Evolutionary conservation across 2,888 invertebrate genomes (phyloP).

Genomic region (Allolobophora icterica): DNA sequence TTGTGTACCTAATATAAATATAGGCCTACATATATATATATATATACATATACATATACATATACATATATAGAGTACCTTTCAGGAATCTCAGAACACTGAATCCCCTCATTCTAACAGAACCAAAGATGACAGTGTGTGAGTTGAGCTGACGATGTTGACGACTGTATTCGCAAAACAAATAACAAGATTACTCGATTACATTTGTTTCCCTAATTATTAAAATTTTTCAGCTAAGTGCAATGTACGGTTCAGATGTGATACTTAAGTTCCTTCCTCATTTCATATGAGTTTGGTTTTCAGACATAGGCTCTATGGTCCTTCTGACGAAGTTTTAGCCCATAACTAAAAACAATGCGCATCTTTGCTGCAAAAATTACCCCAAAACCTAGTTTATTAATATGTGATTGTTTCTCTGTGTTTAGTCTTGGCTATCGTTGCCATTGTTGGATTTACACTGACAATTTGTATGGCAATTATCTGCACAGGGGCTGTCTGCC

Average conservation of each 20-base stretch:
- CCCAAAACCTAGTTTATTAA: neutral
- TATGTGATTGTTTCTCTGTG: neutral
- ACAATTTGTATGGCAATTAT: conserved; percentile 29
- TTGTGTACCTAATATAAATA: no score
- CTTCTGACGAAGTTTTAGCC: neutral
- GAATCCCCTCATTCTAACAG: no score
- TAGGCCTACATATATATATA: no score
- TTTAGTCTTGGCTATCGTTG: neutral
- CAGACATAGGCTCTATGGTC: neutral
- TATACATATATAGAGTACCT: no score
- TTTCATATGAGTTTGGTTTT: neutral
- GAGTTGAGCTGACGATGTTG: no score
- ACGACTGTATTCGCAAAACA: no score
- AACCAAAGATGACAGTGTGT: no score
- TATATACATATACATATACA: no score
- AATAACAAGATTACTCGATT: no score
- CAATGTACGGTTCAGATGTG: neutral
- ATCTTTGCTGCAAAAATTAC: neutral
- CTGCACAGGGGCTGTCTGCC: conserved; percentile 28
- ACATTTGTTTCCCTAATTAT: no score
- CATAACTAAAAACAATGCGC: neutral
- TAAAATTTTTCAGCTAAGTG: no score
- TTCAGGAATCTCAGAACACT: no score
- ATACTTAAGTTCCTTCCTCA: neutral
- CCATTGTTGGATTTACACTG: neutral